Percentiles rank a stretch among this genome's conserved stretches.
phyloP scores from a whole-genome alignment of 2,888 invertebrate species.

The Tanypteryx hageni region DNA sequence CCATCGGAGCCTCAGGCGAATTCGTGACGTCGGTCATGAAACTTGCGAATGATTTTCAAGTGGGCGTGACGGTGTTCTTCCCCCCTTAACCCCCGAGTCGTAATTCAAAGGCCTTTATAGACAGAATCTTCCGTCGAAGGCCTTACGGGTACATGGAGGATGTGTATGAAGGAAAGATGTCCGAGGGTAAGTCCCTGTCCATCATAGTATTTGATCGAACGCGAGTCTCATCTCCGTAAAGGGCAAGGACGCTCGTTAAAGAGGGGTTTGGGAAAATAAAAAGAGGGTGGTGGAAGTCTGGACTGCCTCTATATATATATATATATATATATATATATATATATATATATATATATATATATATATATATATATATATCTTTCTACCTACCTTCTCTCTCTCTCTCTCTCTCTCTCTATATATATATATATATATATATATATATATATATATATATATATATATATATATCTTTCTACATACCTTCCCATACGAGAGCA shows the following conservation, averaged over 20 bases:
- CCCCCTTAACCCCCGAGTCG: neutral
- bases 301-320: neutral
- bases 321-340: no score
- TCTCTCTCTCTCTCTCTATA: neutral
- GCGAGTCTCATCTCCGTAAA: neutral
- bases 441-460: no score
- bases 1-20: no score
- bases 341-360: no score
- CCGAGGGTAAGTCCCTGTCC: neutral
- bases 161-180: neutral
- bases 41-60: neutral
- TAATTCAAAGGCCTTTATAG: neutral
- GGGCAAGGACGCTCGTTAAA: constrained; percentile 40
- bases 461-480: neutral
- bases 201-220: neutral
- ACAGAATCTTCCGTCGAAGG: neutral
- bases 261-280: neutral
- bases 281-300: neutral
- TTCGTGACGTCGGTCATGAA: no score
- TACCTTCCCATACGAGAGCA: neutral
- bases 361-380: no score
- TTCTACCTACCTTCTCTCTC: neutral
- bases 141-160: neutral
- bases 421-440: no score
- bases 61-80: neutral